Evolutionary conservation across 2,113 vertebrate species (phyloP), one percentile per base, ranked within the genome.

Genomic region (Macquaria australasica): DNA sequence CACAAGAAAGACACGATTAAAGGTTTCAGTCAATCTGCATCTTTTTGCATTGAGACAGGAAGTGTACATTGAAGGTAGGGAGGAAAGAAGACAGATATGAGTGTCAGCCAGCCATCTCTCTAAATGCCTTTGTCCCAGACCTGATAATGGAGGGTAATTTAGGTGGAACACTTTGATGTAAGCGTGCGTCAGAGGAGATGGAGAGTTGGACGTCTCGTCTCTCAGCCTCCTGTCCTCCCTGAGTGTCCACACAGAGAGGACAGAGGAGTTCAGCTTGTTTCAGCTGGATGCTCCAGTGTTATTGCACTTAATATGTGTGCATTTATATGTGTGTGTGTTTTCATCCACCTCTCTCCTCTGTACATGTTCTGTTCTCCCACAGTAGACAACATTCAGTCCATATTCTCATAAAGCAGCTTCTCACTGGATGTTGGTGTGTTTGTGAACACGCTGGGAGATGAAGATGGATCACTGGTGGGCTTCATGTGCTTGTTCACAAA

Each of bases 91-190:
- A 37, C n/a, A 20, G 21, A 16, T 12, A 41, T 28, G 4, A 39
- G n/a, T 71, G 4, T 63, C 41, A 14, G 53, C 39, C 39, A 20
- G 56, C 37, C 51, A 5, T 73, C 59, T 73, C 50, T 43, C 11
- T 56, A 45, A 81, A 15, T 16, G 39, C 9, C 43, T 25, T 28
- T 20, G 53, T 76, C 53, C 77, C 55, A 8, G 55, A 58, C 45
- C 53, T 6, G 21, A 55, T 79, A 60, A 80, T 80, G 68, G 74
- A 76, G 8, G 58, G 70, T 60, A 8, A 50, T 86, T 86, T 59
- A 74, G 41, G 37, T 39, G 55, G 45, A 80, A 69, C 73, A 23
- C 77, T 86, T 78, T 74, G 77, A 86, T 81, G 25, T 62, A 25
- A 74, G 75, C 64, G 68, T 56, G 18, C 18, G 2, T 39, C 45